Conservation (phyloP, 2,113 vertebrate species). For the Epinephelus cyanopodus region DNA sequence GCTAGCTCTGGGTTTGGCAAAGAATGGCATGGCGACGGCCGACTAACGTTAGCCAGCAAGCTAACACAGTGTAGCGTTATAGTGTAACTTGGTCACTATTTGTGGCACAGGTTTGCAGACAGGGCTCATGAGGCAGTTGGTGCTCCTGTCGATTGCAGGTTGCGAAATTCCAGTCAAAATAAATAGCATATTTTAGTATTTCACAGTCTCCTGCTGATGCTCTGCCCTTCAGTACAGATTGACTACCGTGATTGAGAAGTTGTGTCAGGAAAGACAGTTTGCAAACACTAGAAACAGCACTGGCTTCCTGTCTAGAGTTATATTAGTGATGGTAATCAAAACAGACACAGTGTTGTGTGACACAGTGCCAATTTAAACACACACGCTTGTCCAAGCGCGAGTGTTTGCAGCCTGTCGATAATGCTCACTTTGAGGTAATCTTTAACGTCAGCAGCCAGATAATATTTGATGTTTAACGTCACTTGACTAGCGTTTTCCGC, state of each 20-base stretch:
- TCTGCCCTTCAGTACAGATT: neutral
- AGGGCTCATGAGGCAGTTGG: neutral
- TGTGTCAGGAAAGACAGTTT: neutral
- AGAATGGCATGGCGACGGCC: slow-evolving; percentile 52
- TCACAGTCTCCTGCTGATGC: neutral
- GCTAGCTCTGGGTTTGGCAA: slow-evolving; percentile 35
- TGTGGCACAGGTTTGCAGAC: neutral
- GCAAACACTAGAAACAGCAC: neutral
- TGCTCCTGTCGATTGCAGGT: neutral
- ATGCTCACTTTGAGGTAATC: neutral
- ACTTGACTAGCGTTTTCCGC: neutral
- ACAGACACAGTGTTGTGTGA: neutral
- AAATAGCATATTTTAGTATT: too few species aligned
- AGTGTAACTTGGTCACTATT: neutral
- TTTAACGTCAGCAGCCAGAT: neutral
- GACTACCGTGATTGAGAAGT: neutral
- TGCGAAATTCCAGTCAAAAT: neutral
- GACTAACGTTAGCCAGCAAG: slow-evolving; percentile 1
- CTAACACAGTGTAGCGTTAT: slow-evolving; percentile 8
- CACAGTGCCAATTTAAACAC: neutral
- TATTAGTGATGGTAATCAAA: too few species aligned
- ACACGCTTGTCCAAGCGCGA: neutral
- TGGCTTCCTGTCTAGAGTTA: neutral
- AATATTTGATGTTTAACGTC: neutral
- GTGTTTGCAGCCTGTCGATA: neutral